Conservation (phyloP, 2,113 vertebrate species). For the Perca schrenkii region DNA sequence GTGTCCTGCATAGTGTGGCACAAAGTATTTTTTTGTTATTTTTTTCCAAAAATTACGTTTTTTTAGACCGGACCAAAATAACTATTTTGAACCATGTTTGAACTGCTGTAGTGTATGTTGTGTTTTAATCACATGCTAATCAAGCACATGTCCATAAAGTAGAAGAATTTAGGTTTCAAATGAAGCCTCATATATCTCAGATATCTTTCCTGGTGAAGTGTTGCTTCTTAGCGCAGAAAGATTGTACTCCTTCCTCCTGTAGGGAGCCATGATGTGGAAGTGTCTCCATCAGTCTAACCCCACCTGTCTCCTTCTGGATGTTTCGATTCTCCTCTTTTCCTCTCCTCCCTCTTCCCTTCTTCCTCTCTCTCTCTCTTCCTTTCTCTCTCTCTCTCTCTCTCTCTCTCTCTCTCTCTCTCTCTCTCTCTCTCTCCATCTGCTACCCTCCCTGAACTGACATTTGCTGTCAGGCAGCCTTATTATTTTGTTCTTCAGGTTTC, state of each 20-base stretch:
- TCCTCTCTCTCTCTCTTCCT: slow-evolving; percentile 14
- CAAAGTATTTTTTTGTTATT: too few relatives aligned
- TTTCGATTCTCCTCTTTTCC: slow-evolving; percentile 30
- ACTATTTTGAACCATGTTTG: too few relatives aligned
- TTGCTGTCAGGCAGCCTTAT: slow-evolving; percentile 83
- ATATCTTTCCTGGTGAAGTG: slow-evolving; percentile 62
- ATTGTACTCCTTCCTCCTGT: slow-evolving; percentile 63
- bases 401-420: slow-evolving; percentile 28
- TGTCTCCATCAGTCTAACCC: slow-evolving; percentile 65
- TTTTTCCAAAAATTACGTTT: too few relatives aligned
- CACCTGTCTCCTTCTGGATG: slow-evolving; percentile 60
- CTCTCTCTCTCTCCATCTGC: slow-evolving; percentile 58
- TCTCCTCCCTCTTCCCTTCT: slow-evolving; percentile 5
- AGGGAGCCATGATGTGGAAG: slow-evolving; percentile 57
- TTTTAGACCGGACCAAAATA: too few relatives aligned
- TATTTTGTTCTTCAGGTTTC: slow-evolving; percentile 82
- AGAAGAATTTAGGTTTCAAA: too few relatives aligned
- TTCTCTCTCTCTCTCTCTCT: slow-evolving; percentile 48
- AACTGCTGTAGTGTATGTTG: too few relatives aligned
- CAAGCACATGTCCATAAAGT: too few relatives aligned
- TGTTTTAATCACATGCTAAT: too few relatives aligned
- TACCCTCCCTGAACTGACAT: slow-evolving; percentile 78
- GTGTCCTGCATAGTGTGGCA: too few relatives aligned
- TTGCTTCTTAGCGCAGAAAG: slow-evolving; percentile 66
- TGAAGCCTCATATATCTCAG: too few relatives aligned